A percentile compares a stretch with the other conserved stretches of the same genome.
Evolutionary conservation across 2,888 invertebrate species (phyloP).

Genomic region (Eristalis intricaria): DNA sequence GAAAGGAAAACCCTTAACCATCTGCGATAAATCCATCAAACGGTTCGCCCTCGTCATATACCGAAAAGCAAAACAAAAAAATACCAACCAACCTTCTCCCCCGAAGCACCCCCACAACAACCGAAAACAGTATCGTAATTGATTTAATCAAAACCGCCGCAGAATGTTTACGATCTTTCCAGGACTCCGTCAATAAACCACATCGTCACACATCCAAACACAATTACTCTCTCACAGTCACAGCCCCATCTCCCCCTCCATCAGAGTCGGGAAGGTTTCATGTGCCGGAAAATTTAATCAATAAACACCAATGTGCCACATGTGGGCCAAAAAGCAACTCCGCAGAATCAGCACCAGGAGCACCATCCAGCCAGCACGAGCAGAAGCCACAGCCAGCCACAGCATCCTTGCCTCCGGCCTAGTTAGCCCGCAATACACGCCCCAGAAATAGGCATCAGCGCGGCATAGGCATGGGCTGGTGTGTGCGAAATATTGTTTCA

Average conservation of each 20-base stretch:
- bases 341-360: conserved; percentile 29
- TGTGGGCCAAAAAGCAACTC: conserved; percentile 64
- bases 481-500: conserved; percentile 63
- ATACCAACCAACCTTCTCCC: neutral
- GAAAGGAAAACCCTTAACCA: neutral
- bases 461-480: conserved; percentile 1
- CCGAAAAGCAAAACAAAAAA: conserved; percentile 2
- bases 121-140: conserved; percentile 57
- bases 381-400: neutral
- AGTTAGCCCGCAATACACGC: neutral
- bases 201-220: conserved; percentile 32
- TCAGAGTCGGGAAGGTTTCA: conserved; percentile 23
- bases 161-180: conserved; percentile 64
- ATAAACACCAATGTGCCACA: conserved; percentile 69
- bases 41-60: neutral
- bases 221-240: neutral
- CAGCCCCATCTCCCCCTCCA: neutral
- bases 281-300: conserved; percentile 69
- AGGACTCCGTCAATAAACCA: conserved; percentile 64
- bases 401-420: conserved; percentile 29
- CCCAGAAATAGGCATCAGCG: neutral
- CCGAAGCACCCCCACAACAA: neutral
- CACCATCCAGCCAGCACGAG: conserved; percentile 3
- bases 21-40: conserved; percentile 42
- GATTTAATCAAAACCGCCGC: conserved; percentile 71